Evolutionary conservation across 1,140 invertebrate species (phyloP).

Genomic region (Camponotus floridanus): DNA sequence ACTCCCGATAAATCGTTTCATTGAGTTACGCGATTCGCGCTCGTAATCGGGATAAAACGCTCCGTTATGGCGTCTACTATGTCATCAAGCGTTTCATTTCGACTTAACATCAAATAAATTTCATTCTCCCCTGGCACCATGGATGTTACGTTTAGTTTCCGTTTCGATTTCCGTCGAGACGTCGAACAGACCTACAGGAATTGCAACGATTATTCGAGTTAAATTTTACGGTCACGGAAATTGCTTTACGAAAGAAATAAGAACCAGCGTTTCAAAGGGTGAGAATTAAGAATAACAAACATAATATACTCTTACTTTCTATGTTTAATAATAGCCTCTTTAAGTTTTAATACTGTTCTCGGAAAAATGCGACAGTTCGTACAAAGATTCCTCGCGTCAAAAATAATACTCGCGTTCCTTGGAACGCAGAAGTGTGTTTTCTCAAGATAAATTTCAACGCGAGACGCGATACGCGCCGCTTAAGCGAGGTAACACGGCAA

Average conservation of each 20-base stretch:
- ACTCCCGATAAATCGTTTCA: slow-evolving; percentile 52
- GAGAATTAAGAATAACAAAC: neutral
- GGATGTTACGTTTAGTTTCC: neutral
- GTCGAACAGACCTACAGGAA: neutral
- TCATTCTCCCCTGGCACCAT: neutral
- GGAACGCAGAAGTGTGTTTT: slow-evolving; percentile 23
- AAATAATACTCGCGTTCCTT: slow-evolving; percentile 40
- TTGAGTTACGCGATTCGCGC: slow-evolving; percentile 53
- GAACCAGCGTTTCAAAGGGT: too few relatives aligned
- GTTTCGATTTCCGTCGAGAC: neutral
- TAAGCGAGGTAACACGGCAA: slow-evolving; percentile 52
- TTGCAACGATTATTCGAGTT: neutral
- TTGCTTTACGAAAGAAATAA: neutral
- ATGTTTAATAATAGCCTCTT: slow-evolving; percentile 18
- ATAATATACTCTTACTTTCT: neutral
- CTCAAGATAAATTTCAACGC: slow-evolving; percentile 51
- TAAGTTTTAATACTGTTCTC: neutral
- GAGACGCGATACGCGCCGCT: slow-evolving; percentile 43
- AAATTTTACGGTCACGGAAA: neutral
- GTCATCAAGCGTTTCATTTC: slow-evolving; percentile 30
- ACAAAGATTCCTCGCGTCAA: neutral
- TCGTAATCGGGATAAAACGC: slow-evolving; percentile 63
- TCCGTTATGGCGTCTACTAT: slow-evolving; percentile 43
- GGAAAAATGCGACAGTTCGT: slow-evolving; percentile 6
- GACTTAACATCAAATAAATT: slow-evolving; percentile 9